These are phyloP conservation scores for Drosophila limbata DNA, from an alignment of 2,888 invertebrate genomes.

Conservation along the genomic window DNA sequence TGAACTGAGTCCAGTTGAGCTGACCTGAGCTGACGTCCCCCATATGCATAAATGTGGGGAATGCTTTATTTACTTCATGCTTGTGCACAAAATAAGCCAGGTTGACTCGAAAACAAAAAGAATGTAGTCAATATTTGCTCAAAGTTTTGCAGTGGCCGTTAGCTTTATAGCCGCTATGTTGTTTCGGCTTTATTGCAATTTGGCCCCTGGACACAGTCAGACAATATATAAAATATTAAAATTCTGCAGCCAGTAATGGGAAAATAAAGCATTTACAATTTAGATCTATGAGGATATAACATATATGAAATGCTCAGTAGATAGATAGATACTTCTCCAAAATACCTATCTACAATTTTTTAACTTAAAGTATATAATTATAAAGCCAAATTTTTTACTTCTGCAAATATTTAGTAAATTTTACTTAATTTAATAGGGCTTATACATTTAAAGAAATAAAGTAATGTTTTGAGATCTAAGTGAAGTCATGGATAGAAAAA, in stretches of 20 bases:
- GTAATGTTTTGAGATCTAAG: too few species aligned
- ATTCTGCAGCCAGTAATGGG: constrained; percentile 16
- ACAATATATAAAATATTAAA: constrained; percentile 50
- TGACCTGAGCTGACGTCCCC: constrained; percentile 40
- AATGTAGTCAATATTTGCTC: constrained; percentile 67
- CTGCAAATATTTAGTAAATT: too few species aligned
- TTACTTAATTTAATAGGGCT: too few species aligned
- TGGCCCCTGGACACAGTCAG: constrained; percentile 33
- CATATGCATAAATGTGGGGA: constrained; percentile 52
- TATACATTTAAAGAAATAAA: too few species aligned
- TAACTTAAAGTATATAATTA: too few species aligned
- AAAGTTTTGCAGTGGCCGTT: constrained; percentile 48
- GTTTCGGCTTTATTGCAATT: constrained; percentile 31
- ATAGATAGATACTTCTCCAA: too few species aligned
- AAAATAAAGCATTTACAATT: constrained; percentile 4
- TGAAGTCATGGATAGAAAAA: too few species aligned
- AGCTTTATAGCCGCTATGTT: constrained; percentile 30
- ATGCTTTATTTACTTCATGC: constrained; percentile 62
- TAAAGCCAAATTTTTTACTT: too few species aligned
- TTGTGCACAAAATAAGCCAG: constrained; percentile 11
- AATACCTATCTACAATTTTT: too few species aligned
- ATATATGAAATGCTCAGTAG: too few species aligned
- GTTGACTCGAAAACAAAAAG: constrained; percentile 26
- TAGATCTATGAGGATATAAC: not conserved
- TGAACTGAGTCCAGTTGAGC: constrained; percentile 26